phyloP scores from a whole-genome alignment of 2,113 vertebrate species.

The Verasper variegatus region DNA sequence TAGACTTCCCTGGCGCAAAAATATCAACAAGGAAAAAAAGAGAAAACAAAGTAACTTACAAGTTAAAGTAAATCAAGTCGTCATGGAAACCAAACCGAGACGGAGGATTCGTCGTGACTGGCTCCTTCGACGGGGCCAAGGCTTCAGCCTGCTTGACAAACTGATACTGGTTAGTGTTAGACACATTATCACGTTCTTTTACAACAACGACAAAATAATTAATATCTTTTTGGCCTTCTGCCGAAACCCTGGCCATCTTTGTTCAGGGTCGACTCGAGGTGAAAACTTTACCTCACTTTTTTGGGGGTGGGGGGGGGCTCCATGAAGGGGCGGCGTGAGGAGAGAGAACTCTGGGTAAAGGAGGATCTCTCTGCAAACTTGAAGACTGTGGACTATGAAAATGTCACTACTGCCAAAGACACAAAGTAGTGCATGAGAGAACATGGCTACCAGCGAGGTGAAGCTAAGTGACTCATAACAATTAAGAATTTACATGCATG shows the following conservation, averaged over 20 bases:
- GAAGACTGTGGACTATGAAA: conserved; percentile 66
- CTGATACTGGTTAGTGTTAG: conserved; percentile 60
- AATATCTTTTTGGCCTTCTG: conserved; percentile 62
- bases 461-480: conserved; percentile 69
- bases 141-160: conserved; percentile 56
- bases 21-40: conserved; percentile 41
- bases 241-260: conserved; percentile 65
- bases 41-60: conserved; percentile 38
- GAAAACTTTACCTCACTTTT: conserved; percentile 34
- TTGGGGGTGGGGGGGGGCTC: conserved; percentile 1
- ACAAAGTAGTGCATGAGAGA: conserved; percentile 61
- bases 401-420: conserved; percentile 68
- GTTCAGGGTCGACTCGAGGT: conserved; percentile 46
- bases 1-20: conserved; percentile 73
- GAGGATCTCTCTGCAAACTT: conserved; percentile 58
- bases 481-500: conserved; percentile 81
- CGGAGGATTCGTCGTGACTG: conserved; percentile 60
- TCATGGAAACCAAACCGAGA: conserved; percentile 65
- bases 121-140: conserved; percentile 33
- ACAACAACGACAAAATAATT: conserved; percentile 45
- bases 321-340: conserved; percentile 34
- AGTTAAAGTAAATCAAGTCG: conserved; percentile 71
- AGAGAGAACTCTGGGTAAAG: conserved; percentile 60
- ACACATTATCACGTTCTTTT: conserved; percentile 69
- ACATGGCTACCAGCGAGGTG: conserved; percentile 59